Evolutionary conservation across 2,888 invertebrate genomes (phyloP).

Genomic region (Cotesia congregata): DNA sequence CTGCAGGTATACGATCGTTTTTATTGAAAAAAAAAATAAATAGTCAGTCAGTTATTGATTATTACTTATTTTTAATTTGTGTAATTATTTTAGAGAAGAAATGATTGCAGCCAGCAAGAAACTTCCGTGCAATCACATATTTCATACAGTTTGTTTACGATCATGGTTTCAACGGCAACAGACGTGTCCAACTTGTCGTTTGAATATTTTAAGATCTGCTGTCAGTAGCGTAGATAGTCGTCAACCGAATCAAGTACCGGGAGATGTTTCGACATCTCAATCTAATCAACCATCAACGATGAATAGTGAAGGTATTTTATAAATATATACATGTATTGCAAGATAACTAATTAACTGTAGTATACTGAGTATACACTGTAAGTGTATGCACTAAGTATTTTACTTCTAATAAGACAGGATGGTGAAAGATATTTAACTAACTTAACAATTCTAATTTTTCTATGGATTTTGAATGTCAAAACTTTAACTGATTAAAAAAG

Average conservation of each 20-base stretch:
- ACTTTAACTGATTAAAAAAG: no score
- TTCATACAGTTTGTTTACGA: constrained; percentile 96
- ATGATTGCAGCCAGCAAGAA: constrained; percentile 89
- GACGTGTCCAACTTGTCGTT: constrained; percentile 98
- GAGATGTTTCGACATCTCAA: constrained; percentile 58
- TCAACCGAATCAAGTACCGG: constrained; percentile 66
- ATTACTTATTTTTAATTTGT: no score
- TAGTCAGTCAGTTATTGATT: no score
- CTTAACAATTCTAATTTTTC: no score
- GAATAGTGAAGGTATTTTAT: constrained; percentile 42
- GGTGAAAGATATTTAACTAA: no score
- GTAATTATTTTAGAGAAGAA: constrained; percentile 73
- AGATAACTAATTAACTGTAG: no score
- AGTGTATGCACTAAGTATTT: no score
- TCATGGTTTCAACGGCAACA: constrained; percentile 99
- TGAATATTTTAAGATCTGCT: constrained; percentile 81
- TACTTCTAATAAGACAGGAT: no score
- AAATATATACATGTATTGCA: no score
- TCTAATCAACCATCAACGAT: constrained; percentile 53
- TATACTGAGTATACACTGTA: no score
- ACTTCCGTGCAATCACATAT: constrained; percentile 98
- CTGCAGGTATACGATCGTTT: constrained; percentile 76
- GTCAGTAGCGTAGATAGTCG: constrained; percentile 52
- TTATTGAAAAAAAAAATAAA: neutral
- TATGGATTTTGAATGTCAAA: no score